phyloP scores from a whole-genome alignment of 2,888 invertebrate genomes.

The Agriotes lineatus region DNA sequence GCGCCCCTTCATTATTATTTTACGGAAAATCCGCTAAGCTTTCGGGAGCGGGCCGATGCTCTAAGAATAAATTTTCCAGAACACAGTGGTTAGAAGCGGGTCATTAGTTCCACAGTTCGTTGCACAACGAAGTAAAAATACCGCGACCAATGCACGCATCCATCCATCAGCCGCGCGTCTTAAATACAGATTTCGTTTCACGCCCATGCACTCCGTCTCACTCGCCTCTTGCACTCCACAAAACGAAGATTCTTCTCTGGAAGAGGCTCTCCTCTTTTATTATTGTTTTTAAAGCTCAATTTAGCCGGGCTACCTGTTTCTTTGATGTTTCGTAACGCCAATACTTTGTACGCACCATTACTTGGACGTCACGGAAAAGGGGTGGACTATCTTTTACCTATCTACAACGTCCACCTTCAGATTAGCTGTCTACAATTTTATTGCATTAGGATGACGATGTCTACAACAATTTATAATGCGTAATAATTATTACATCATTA shows the following conservation, averaged over 20 bases:
- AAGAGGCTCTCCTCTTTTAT: conserved; percentile 1
- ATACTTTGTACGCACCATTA: not conserved
- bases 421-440: no score
- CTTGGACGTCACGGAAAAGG: not conserved
- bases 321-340: not conserved
- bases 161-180: conserved; percentile 30
- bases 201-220: conserved; percentile 16
- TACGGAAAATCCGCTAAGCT: not conserved
- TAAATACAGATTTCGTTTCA: conserved; percentile 28
- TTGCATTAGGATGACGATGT: no score
- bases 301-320: not conserved
- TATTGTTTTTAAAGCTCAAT: not conserved
- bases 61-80: conserved; percentile 24
- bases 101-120: conserved; percentile 48
- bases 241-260: not conserved
- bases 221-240: not conserved
- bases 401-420: no score
- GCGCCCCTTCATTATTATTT: conserved; percentile 11
- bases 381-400: no score
- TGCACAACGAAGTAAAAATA: conserved; percentile 49
- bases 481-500: no score
- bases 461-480: no score
- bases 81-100: conserved; percentile 39
- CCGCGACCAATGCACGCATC: conserved; percentile 46
- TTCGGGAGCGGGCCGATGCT: conserved; percentile 14